Conservation (phyloP, 2,113 vertebrate genomes). For the Macquaria ambigua region DNA sequence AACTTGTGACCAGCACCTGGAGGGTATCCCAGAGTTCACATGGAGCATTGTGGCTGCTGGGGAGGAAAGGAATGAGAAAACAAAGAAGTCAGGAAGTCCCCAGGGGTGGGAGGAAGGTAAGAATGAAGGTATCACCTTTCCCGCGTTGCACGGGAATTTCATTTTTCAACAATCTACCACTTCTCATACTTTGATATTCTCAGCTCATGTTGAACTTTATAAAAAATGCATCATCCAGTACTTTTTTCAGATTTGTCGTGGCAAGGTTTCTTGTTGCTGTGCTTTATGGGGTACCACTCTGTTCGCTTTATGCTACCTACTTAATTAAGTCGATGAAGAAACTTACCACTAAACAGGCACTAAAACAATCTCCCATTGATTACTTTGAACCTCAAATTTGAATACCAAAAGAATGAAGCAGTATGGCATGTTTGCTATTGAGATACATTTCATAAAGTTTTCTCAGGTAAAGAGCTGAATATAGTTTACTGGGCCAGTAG, state of each 20-base stretch:
- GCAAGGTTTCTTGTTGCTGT: not conserved
- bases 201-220: not conserved
- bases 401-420: not conserved
- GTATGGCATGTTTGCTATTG: not conserved
- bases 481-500: constrained; percentile 52
- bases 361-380: not conserved
- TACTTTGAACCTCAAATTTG: not conserved
- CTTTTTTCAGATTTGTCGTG: not conserved
- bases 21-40: constrained; percentile 75
- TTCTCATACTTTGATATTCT: not conserved
- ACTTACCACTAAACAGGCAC: not conserved
- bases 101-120: constrained; percentile 87
- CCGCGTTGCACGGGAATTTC: constrained; percentile 60
- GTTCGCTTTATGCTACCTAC: not conserved
- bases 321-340: not conserved
- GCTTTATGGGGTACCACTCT: not conserved
- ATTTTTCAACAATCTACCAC: constrained; percentile 45
- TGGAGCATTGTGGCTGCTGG: constrained; percentile 83
- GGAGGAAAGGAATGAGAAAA: constrained; percentile 63
- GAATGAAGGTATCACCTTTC: constrained; percentile 76
- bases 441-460: constrained; percentile 26
- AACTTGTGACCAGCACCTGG: constrained; percentile 69
- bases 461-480: constrained; percentile 39
- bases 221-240: not conserved
- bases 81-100: constrained; percentile 72